phyloP scores from a whole-genome alignment of 2,797 vertebrate genomes.

The Halcyon leucocephala region DNA sequence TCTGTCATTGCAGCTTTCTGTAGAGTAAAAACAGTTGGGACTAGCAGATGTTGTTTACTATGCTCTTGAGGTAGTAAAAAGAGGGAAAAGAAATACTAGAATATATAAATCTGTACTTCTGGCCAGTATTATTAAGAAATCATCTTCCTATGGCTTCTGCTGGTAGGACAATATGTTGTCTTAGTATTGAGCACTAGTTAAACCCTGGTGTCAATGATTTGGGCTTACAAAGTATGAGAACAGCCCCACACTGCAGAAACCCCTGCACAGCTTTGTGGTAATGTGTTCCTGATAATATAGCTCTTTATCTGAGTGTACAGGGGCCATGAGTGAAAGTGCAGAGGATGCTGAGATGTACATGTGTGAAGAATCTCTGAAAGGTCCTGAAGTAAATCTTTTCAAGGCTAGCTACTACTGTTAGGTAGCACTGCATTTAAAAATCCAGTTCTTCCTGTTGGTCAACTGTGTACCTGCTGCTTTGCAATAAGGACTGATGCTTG shows the following conservation, averaged over 20 bases:
- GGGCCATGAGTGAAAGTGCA: fast-evolving
- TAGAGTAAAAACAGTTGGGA: neutral
- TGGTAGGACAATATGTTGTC: neutral
- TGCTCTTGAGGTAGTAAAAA: neutral
- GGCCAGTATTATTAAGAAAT: neutral
- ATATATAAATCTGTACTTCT: neutral
- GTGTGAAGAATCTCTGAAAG: neutral
- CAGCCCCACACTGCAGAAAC: neutral
- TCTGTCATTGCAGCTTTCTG: neutral
- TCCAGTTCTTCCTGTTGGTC: fast-evolving
- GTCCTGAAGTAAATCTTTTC: neutral
- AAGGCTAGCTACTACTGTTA: neutral
- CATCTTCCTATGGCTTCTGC: neutral
- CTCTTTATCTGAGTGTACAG: neutral
- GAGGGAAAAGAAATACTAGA: neutral
- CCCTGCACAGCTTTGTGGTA: neutral
- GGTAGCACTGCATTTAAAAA: neutral
- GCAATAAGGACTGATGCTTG: neutral
- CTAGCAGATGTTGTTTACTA: neutral
- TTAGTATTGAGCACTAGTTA: neutral
- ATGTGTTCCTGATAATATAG: neutral
- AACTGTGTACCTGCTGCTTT: neutral
- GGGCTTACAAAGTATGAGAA: neutral
- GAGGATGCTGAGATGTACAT: neutral
- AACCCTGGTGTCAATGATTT: neutral